A percentile compares a stretch with the other conserved stretches of the same genome.
Evolutionary conservation across 2,888 invertebrate genomes (phyloP).

Genomic region (Catocala nupta): DNA sequence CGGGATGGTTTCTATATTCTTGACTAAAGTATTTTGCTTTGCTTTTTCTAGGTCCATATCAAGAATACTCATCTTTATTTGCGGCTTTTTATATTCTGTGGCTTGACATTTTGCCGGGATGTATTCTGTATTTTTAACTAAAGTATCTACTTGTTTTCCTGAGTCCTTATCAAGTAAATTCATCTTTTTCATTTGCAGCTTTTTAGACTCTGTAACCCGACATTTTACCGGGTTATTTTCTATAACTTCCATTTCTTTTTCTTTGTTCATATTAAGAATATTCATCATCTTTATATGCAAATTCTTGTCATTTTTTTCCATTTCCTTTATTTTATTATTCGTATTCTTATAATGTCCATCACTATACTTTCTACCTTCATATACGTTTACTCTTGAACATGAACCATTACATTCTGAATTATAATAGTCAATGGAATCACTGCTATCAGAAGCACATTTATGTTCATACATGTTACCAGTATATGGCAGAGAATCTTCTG

Average conservation of each 20-base stretch:
- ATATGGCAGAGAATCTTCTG: background rate
- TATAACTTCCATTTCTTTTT: background rate
- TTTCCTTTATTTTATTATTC: slow-evolving; percentile 67
- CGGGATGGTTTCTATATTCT: background rate
- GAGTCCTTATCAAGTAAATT: too few species aligned
- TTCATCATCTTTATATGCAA: slow-evolving; percentile 63
- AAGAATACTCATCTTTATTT: slow-evolving; percentile 56
- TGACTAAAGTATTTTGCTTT: background rate
- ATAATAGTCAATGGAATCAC: slow-evolving; percentile 18
- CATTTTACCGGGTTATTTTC: background rate
- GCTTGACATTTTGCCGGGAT: too few species aligned
- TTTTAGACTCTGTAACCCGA: background rate
- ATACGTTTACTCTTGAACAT: slow-evolving; percentile 66
- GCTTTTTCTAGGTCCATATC: slow-evolving; percentile 12
- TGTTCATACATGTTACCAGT: slow-evolving; percentile 1
- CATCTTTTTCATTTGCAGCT: too few species aligned
- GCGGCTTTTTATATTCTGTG: slow-evolving; percentile 16
- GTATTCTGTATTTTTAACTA: too few species aligned
- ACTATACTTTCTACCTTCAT: slow-evolving; percentile 65
- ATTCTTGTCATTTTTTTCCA: slow-evolving; percentile 72
- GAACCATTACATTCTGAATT: slow-evolving; percentile 12
- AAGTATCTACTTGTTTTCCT: too few species aligned
- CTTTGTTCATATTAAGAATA: slow-evolving; percentile 21
- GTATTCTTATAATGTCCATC: slow-evolving; percentile 65
- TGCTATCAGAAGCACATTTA: slow-evolving; percentile 21